A percentile compares a stretch with the other conserved stretches of the same genome.
phyloP scores from a whole-genome alignment of 2,888 invertebrate genomes.

The Drosophila limbata region DNA sequence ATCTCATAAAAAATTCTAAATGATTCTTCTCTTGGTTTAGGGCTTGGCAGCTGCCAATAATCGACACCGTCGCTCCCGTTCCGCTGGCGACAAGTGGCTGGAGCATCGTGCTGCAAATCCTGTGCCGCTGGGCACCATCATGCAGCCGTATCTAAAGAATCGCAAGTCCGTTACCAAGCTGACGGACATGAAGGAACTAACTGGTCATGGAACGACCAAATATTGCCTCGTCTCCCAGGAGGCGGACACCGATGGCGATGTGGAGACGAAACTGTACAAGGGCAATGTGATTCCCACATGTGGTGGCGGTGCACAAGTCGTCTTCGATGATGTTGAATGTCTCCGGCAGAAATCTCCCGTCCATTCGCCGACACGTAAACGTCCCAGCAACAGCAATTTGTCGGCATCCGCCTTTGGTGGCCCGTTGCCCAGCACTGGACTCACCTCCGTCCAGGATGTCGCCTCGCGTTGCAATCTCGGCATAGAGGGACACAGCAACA shows the following conservation, averaged over 20 bases:
- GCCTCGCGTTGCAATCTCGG: conserved; percentile 84
- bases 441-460: conserved; percentile 77
- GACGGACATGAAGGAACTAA: conserved; percentile 91
- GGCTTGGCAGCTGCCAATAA: conserved; percentile 90
- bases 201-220: conserved; percentile 90
- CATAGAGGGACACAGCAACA: conserved; percentile 85
- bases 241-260: conserved; percentile 95
- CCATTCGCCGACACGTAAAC: conserved; percentile 85
- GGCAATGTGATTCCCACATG: conserved; percentile 97
- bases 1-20: neutral
- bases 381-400: conserved; percentile 79
- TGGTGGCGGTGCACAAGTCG: conserved; percentile 97
- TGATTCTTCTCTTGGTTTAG: conserved; percentile 72
- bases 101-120: conserved; percentile 94
- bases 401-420: conserved; percentile 67
- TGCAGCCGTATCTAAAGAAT: conserved; percentile 93
- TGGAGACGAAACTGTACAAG: conserved; percentile 97
- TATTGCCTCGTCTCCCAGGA: conserved; percentile 97
- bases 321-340: conserved; percentile 97
- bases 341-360: conserved; percentile 93
- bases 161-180: conserved; percentile 94
- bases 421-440: conserved; percentile 63
- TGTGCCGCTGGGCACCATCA: conserved; percentile 94
- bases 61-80: conserved; percentile 92
- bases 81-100: conserved; percentile 92